A percentile compares a stretch with the other conserved stretches of the same genome.
Evolutionary conservation across 2,113 vertebrate species (phyloP).

Genomic region (Sorex araneus): DNA sequence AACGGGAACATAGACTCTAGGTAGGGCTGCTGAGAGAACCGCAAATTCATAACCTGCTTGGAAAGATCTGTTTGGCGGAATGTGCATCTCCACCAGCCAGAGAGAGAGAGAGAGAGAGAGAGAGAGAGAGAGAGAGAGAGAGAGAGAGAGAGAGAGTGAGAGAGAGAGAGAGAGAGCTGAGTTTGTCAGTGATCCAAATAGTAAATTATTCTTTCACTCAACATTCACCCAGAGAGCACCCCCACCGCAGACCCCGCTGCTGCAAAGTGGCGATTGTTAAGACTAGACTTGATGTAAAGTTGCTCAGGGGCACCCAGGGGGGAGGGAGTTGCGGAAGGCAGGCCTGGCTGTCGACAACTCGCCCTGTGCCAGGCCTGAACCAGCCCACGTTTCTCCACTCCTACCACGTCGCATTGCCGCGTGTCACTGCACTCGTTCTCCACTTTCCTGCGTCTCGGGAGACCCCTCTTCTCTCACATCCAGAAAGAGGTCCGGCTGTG

Average conservation of each 20-base stretch:
- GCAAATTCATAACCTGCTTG: not conserved
- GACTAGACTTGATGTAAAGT: constrained; percentile 9
- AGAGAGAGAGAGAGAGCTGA: constrained; percentile 5
- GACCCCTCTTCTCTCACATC: not conserved
- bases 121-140: no score
- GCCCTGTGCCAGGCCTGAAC: not conserved
- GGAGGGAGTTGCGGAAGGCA: not conserved
- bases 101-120: not conserved
- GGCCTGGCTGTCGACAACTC: not conserved
- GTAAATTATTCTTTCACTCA: constrained; percentile 16
- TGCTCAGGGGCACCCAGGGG: not conserved
- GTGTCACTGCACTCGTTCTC: not conserved
- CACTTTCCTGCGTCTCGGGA: not conserved
- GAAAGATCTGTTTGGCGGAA: not conserved
- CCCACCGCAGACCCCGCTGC: not conserved
- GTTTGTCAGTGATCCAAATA: constrained; percentile 37
- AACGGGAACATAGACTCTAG: not conserved
- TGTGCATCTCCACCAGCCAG: constrained; percentile 52
- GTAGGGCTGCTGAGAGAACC: not conserved
- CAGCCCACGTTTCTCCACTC: not conserved
- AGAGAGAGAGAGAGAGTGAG: constrained; percentile 22
- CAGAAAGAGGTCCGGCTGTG: not conserved
- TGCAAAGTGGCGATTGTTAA: not conserved
- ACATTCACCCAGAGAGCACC: not conserved
- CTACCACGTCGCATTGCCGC: not conserved